phyloP scores from a whole-genome alignment of 2,797 vertebrate genomes.

The Poecilia velifera region DNA sequence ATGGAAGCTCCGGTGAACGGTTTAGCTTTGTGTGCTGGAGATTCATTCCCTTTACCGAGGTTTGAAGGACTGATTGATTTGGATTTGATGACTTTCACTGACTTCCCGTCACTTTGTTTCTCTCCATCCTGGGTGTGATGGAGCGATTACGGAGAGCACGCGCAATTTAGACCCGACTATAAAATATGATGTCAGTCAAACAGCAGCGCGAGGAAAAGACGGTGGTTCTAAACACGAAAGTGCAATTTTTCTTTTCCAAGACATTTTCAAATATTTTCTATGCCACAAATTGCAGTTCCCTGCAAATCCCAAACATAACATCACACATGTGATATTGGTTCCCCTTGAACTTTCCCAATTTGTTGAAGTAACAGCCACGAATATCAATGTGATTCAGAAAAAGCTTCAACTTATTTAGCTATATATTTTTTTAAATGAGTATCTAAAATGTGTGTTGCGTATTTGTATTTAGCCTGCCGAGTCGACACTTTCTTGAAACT shows the following conservation, averaged over 20 bases:
- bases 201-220: conserved; percentile 1
- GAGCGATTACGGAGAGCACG: conserved; percentile 34
- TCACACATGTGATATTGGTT: background rate
- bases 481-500: background rate
- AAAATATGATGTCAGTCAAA: conserved; percentile 24
- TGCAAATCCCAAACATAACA: background rate
- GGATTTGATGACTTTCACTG: conserved; percentile 53
- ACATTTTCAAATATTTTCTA: background rate
- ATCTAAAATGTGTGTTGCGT: background rate
- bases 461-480: background rate
- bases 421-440: too few relatives aligned
- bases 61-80: conserved; percentile 51
- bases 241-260: background rate
- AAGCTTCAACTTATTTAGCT: background rate
- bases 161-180: conserved; percentile 22
- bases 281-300: background rate
- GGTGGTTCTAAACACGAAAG: background rate
- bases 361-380: background rate
- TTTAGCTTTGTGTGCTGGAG: conserved; percentile 24
- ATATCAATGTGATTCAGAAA: background rate
- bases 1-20: conserved; percentile 11
- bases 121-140: conserved; percentile 34
- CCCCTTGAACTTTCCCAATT: background rate
- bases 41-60: conserved; percentile 10
- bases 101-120: conserved; percentile 48